These are phyloP conservation scores for Cavia aperea DNA, from an alignment of 2,113 vertebrate species.

Conservation along the genomic window DNA sequence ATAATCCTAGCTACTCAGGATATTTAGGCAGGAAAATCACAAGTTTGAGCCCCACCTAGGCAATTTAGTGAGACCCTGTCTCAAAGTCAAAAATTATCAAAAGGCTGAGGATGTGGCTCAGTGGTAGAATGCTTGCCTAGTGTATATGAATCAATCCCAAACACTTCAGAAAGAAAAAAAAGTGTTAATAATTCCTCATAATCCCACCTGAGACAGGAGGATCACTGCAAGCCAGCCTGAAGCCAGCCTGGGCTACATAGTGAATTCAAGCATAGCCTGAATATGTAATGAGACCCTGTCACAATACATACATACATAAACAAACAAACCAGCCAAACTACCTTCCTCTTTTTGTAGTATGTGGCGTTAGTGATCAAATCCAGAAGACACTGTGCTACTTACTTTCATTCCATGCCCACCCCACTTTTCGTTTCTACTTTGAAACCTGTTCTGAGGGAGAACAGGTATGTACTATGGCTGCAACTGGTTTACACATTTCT, in stretches of 20 bases:
- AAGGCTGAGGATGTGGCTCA: not conserved
- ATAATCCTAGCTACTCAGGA: not conserved
- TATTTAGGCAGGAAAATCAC: not conserved
- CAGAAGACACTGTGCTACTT: not conserved
- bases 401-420: not conserved
- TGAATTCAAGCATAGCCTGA: not conserved
- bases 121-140: not conserved
- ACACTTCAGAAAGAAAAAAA: not conserved
- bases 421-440: not conserved
- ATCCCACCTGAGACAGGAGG: not conserved
- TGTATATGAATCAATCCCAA: not conserved
- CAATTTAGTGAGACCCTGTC: not conserved
- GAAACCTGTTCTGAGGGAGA: not conserved
- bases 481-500: not conserved
- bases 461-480: not conserved
- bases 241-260: not conserved
- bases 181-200: not conserved
- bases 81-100: not conserved
- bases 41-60: not conserved
- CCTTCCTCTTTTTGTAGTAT: not conserved
- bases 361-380: not conserved
- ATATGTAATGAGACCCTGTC: not conserved
- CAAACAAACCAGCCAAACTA: not conserved
- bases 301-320: too few relatives aligned
- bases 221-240: not conserved